Evolutionary conservation across 2,797 vertebrate genomes (phyloP), one percentile per base, ranked within the genome.

Genomic region (Parauchenoglanis punctatus): DNA sequence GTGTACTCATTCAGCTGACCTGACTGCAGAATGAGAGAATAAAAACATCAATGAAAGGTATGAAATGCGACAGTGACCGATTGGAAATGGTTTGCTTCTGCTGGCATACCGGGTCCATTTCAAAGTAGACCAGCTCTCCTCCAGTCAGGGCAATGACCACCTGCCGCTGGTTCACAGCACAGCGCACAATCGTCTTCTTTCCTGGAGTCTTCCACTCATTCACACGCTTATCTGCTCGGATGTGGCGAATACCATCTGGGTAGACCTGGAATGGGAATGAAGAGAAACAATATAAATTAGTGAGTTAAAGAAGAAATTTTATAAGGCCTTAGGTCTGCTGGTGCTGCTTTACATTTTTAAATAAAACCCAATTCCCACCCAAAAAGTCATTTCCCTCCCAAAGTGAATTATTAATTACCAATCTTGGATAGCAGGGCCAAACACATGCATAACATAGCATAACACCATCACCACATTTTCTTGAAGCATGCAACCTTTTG

Each of bases 201-300:
- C 99, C 98, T 0, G 98, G 98, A 0, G 98, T 99, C 91, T 99
- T 99, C 99, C 99, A 99, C 89, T 99, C 99, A 0, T 99, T 99
- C 61, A 99, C 99, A 95, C 98, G 97, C 91, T 99, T 99, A 92
- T 99, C 99, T 15, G 99, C 99, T 87, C 98, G 94, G 87, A 99
- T 99, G 90, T 99, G 99, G 7, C 98, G 96, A 91, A 99, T 99
- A 0, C 98, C 98, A 46, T 99, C 99, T 4, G 99, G 99, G 92
- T 99, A 99, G 20, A 99, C 99, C 99, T 99, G 90, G 25, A 28
- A n/a, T 85, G 13, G 4, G 1, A 56, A 73, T 58, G 0, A 11
- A 83, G 4, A 23, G 59, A 85, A 76, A 44, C 25, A 28, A 8
- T n/a, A 46, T 52, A 75, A 75, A 75, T 25, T 0, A 52, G 23